These are phyloP conservation scores for Diplolepis rosae DNA, from an alignment of 2,888 invertebrate species.

Conservation along the genomic window DNA sequence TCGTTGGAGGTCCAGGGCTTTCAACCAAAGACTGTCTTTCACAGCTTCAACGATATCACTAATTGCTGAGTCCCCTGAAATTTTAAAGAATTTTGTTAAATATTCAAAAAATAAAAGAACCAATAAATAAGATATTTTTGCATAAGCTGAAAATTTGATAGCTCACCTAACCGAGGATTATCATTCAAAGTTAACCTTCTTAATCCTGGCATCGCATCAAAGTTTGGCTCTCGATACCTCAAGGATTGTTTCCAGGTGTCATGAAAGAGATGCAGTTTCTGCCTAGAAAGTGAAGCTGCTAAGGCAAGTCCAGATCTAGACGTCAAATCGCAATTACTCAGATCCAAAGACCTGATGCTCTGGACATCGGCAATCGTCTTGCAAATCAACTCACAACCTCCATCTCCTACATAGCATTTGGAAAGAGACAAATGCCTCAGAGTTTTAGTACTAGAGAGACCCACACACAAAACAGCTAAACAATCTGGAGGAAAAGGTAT, in stretches of 20 bases:
- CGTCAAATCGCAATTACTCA: slow-evolving; percentile 82
- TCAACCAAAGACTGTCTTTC: slow-evolving; percentile 87
- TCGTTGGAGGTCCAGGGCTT: slow-evolving; percentile 85
- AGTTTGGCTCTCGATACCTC: slow-evolving; percentile 83
- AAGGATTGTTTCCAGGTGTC: slow-evolving; percentile 89
- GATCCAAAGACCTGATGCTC: slow-evolving; percentile 81
- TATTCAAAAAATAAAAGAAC: background rate
- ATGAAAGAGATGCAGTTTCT: slow-evolving; percentile 83
- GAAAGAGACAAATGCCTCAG: slow-evolving; percentile 82
- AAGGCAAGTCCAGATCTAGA: slow-evolving; percentile 79
- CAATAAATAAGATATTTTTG: too few relatives aligned
- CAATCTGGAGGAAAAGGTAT: slow-evolving; percentile 82
- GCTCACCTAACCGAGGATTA: slow-evolving; percentile 78
- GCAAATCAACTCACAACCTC: slow-evolving; percentile 83
- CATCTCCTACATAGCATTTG: slow-evolving; percentile 82
- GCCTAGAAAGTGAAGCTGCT: slow-evolving; percentile 77
- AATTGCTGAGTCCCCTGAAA: slow-evolving; percentile 77
- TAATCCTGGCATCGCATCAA: slow-evolving; percentile 84
- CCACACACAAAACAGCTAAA: slow-evolving; percentile 77
- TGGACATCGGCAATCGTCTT: slow-evolving; percentile 80
- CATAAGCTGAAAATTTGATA: background rate
- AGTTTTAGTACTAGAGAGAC: slow-evolving; percentile 79
- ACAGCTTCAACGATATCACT: slow-evolving; percentile 79
- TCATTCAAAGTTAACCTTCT: slow-evolving; percentile 82
- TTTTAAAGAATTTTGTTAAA: background rate